A percentile compares a stretch with the other conserved stretches of the same genome.
These are phyloP conservation scores for Istiophorus platypterus DNA, from an alignment of 2,113 vertebrate genomes.

Conservation along the genomic window DNA sequence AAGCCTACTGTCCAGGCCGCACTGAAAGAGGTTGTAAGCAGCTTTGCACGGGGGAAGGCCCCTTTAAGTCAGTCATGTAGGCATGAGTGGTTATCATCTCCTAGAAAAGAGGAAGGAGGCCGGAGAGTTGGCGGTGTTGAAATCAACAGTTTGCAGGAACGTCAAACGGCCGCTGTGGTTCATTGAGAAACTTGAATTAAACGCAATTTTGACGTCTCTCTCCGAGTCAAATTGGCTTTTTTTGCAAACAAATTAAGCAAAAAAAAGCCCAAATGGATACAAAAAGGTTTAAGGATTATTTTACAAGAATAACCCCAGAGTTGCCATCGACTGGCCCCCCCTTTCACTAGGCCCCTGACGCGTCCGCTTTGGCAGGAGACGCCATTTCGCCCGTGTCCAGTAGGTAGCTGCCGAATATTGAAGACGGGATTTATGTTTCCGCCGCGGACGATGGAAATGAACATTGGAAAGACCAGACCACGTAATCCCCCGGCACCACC, in stretches of 20 bases:
- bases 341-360: too few relatives aligned
- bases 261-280: neutral
- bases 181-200: constrained; percentile 5
- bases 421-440: constrained; percentile 27
- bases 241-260: neutral
- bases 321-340: too few relatives aligned
- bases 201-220: neutral
- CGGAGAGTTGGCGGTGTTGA: constrained; percentile 35
- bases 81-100: constrained; percentile 21
- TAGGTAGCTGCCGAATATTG: constrained; percentile 1
- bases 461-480: constrained; percentile 57
- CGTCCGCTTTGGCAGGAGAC: neutral
- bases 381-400: neutral
- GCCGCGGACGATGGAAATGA: constrained; percentile 49
- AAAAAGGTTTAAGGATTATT: too few relatives aligned
- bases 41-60: constrained; percentile 59
- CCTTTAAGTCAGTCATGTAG: constrained; percentile 37
- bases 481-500: constrained; percentile 49
- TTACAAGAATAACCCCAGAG: too few relatives aligned
- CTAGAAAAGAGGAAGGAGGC: constrained; percentile 63
- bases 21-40: constrained; percentile 73
- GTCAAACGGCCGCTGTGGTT: constrained; percentile 19
- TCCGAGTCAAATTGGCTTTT: neutral
- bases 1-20: constrained; percentile 69
- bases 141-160: constrained; percentile 48